Evolutionary conservation across 2,888 invertebrate genomes (phyloP), one percentile per base, ranked within the genome.

Genomic region (Crioceris asparagi): DNA sequence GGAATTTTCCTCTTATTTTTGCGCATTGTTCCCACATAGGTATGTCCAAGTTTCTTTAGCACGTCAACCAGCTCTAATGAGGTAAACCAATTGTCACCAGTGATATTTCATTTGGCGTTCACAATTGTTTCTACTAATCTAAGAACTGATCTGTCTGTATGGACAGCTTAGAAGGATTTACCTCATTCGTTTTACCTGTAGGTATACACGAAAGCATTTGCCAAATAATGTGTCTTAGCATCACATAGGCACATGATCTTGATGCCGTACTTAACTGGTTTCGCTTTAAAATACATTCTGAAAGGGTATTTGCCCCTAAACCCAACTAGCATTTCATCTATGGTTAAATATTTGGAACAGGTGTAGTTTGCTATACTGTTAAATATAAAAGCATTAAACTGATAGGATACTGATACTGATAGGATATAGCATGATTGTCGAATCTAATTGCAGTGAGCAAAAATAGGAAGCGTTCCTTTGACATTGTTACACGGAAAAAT

Each of bases 1-100:
- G 53, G 53, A 38, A 55, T 47, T 40, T 52, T 49, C 21, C 40
- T 40, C 45, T 53, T 55, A 37, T 55, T 54, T 46, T 52, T 55
- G 35, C 44, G 46, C 36, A 55, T 34, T 5, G 52, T 51, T 1
- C 54, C 53, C 10, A 52, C 44, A 40, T 47, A 50, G 4, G 50
- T 50, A 17, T 49, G 45, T 18, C 40, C 43, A 14, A 38, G 35
- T 33, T 35, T 36, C 12, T 36, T 38, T 27, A 51, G 37, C 26
- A 40, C 38, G 26, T 39, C 26, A 17, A 45, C 38, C 14, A 52
- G 40, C 17, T 45, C 42, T 23, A 50, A 34, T 21, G 46, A 48
- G 6, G 47, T 41, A 39, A 46, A 52, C 47, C 48, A 50, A 37
- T 44, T 50, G 19, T 47, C 49, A 14, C 46, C 44, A 16, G 48